Evolutionary conservation across 2,797 vertebrate genomes (phyloP).

Genomic region (Pelodytes ibericus): DNA sequence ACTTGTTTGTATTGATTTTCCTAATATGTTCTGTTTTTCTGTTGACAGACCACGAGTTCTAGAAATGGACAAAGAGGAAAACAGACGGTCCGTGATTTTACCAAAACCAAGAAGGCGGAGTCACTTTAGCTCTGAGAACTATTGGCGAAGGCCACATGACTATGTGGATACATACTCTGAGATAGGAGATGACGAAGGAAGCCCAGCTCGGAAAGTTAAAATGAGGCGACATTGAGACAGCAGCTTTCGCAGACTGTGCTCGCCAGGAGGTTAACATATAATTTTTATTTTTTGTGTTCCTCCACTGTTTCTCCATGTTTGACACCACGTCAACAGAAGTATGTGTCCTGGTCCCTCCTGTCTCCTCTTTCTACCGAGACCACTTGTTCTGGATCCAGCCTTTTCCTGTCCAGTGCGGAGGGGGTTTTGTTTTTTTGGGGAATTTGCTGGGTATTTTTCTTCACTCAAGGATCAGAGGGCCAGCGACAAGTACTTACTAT

Average conservation of each 20-base stretch:
- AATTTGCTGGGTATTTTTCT: background rate
- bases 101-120: constrained; percentile 80
- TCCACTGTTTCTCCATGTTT: background rate
- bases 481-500: background rate
- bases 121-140: constrained; percentile 86
- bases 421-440: constrained; percentile 2
- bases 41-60: constrained; percentile 87
- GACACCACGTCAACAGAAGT: constrained; percentile 9
- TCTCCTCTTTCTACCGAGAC: background rate
- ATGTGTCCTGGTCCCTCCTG: background rate
- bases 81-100: constrained; percentile 85
- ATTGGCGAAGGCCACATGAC: constrained; percentile 87
- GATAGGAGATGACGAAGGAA: constrained; percentile 78
- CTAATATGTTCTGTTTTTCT: background rate
- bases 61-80: constrained; percentile 99
- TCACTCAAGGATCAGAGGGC: background rate
- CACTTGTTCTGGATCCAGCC: constrained; percentile 18
- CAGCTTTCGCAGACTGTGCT: constrained; percentile 51
- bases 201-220: constrained; percentile 89
- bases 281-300: constrained; percentile 1
- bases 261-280: constrained; percentile 15
- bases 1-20: too few relatives aligned
- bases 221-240: constrained; percentile 90
- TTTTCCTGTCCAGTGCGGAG: background rate
- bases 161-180: constrained; percentile 73